Percentiles rank a stretch among this genome's conserved stretches.
Evolutionary conservation across 2,797 vertebrate genomes (phyloP).

Genomic region (Sphenopsis melanotis): DNA sequence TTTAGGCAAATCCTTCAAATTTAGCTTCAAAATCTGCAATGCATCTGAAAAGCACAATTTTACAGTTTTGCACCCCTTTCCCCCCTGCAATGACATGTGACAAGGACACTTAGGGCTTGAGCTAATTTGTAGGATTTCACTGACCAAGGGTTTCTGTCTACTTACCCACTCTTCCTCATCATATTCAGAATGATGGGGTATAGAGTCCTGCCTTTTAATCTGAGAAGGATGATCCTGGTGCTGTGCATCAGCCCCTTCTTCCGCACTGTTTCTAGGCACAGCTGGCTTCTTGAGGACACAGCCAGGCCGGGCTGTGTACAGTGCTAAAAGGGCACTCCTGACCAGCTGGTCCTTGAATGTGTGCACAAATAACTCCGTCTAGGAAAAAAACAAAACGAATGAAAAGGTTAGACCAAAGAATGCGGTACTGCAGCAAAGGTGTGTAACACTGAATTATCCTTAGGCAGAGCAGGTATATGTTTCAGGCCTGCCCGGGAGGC

Average conservation of each 20-base stretch:
- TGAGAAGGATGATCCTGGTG: slow-evolving; percentile 63
- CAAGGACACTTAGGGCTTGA: neutral
- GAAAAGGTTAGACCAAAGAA: neutral
- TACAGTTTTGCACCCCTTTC: neutral
- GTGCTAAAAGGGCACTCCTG: slow-evolving; percentile 90
- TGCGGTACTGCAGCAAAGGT: neutral
- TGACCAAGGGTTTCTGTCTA: neutral
- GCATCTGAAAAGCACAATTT: neutral
- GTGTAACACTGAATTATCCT: neutral
- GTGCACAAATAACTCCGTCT: slow-evolving; percentile 96
- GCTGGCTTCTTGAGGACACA: slow-evolving; percentile 82
- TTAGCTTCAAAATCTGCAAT: neutral
- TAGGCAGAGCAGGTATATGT: neutral
- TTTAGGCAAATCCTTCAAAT: neutral
- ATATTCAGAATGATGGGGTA: slow-evolving; percentile 92
- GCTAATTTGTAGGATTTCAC: neutral
- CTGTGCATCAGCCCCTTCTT: slow-evolving; percentile 58
- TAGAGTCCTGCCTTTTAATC: slow-evolving; percentile 84
- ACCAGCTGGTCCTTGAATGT: slow-evolving; percentile 95
- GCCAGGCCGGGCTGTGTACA: slow-evolving; percentile 89
- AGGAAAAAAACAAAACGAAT: neutral
- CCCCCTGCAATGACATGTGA: accelerated
- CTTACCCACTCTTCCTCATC: slow-evolving; percentile 98
- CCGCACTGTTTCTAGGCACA: slow-evolving; percentile 75
- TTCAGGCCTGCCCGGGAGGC: neutral